These are phyloP conservation scores for Chrysina gloriosa DNA, from an alignment of 2,888 invertebrate species.

Conservation along the genomic window DNA sequence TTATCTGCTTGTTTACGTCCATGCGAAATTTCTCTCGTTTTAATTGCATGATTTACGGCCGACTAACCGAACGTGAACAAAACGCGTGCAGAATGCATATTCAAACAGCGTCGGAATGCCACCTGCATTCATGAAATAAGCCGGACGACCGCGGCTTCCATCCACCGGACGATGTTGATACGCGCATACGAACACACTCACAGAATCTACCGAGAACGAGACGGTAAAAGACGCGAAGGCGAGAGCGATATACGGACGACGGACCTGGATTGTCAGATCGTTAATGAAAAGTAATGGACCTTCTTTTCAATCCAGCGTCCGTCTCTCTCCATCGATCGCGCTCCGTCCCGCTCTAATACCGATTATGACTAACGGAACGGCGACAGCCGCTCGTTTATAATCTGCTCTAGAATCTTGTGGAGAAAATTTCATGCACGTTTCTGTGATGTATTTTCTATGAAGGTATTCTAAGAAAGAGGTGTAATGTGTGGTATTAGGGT, in stretches of 20 bases:
- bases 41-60: constrained; percentile 21
- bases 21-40: not conserved
- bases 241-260: constrained; percentile 35
- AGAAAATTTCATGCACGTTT: constrained; percentile 21
- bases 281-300: constrained; percentile 57
- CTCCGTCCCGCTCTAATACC: constrained; percentile 44
- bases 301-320: constrained; percentile 50
- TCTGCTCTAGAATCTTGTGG: constrained; percentile 30
- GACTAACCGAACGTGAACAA: not conserved
- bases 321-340: constrained; percentile 31
- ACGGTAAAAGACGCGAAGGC: not conserved
- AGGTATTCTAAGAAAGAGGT: no score
- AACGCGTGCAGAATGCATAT: constrained; percentile 22
- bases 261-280: constrained; percentile 52
- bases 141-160: not conserved
- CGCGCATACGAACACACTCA: not conserved
- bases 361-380: constrained; percentile 50
- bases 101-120: constrained; percentile 15
- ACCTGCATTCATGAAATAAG: constrained; percentile 3
- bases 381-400: constrained; percentile 13
- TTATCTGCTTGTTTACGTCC: constrained; percentile 7
- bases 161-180: not conserved
- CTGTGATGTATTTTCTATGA: no score
- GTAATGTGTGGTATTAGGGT: no score
- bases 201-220: not conserved